A percentile compares a stretch with the other conserved stretches of the same genome.
These are phyloP conservation scores for Lethenteron reissneri DNA, from an alignment of 2,113 vertebrate genomes.

Conservation along the genomic window DNA sequence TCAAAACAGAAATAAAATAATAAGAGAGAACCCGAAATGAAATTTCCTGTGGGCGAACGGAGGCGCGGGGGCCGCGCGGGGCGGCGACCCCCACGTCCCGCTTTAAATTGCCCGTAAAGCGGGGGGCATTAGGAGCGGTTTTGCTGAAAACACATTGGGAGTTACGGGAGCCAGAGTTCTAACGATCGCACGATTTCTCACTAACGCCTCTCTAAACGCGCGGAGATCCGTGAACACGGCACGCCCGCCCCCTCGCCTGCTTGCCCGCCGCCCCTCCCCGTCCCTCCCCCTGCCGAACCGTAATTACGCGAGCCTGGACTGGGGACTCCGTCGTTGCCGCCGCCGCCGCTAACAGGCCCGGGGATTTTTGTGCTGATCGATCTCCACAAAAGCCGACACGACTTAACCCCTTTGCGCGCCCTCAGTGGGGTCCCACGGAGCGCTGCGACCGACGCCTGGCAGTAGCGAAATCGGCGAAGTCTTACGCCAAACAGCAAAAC, in stretches of 20 bases:
- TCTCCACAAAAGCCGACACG: constrained; percentile 5
- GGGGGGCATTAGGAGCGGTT: constrained; percentile 4
- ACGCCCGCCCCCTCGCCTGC: not conserved
- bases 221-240: constrained; percentile 5
- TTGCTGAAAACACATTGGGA: constrained; percentile 5
- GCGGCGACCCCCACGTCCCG: too few species aligned
- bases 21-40: too few species aligned
- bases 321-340: not conserved
- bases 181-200: constrained; percentile 5
- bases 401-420: not conserved
- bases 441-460: too few species aligned
- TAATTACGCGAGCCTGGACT: not conserved
- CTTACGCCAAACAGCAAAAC: too few species aligned
- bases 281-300: not conserved
- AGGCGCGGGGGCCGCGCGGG: too few species aligned
- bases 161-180: constrained; percentile 1
- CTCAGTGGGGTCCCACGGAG: too few species aligned
- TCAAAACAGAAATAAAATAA: too few species aligned
- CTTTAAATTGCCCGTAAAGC: not conserved
- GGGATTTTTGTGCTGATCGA: constrained; percentile 2
- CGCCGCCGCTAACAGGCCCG: not conserved
- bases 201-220: not conserved
- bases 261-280: too few species aligned
- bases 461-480: too few species aligned
- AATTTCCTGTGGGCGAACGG: too few species aligned